Percentiles rank a stretch among this genome's conserved stretches.
Evolutionary conservation across 2,797 vertebrate genomes (phyloP).

Genomic region (Acropternis orthonyx): DNA sequence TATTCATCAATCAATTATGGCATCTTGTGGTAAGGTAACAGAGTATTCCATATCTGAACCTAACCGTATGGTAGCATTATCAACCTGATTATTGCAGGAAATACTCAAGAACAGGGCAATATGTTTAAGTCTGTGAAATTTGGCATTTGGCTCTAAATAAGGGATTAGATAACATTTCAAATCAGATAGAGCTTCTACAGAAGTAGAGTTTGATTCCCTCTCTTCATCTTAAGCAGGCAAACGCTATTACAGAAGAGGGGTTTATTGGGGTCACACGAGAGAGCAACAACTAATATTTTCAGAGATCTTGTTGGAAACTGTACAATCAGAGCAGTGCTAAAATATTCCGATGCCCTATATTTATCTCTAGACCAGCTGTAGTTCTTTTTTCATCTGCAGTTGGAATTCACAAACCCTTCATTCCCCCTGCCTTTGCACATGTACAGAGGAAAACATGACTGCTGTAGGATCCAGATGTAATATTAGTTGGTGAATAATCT

Average conservation of each 20-base stretch:
- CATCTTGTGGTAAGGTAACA: background rate
- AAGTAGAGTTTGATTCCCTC: background rate
- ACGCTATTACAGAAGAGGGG: background rate
- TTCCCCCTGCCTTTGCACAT: background rate
- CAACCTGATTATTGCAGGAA: background rate
- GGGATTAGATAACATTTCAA: background rate
- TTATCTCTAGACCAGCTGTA: background rate
- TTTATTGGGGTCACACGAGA: background rate
- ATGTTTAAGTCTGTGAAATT: background rate
- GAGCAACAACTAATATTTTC: background rate
- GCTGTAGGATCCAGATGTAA: background rate
- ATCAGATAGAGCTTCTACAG: background rate
- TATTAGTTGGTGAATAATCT: background rate
- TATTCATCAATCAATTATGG: background rate
- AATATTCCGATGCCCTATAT: background rate
- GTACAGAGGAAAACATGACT: background rate
- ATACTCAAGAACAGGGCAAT: accelerated
- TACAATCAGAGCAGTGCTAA: background rate
- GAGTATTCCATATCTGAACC: background rate
- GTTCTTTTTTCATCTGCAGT: background rate
- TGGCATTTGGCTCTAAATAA: background rate
- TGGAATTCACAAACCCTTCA: background rate
- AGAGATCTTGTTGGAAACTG: background rate
- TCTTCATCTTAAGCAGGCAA: background rate
- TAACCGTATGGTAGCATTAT: background rate